Percentiles rank a stretch among this genome's conserved stretches.
These are phyloP conservation scores for Melipona bicolor DNA, from an alignment of 2,888 invertebrate genomes.

Conservation along the genomic window DNA sequence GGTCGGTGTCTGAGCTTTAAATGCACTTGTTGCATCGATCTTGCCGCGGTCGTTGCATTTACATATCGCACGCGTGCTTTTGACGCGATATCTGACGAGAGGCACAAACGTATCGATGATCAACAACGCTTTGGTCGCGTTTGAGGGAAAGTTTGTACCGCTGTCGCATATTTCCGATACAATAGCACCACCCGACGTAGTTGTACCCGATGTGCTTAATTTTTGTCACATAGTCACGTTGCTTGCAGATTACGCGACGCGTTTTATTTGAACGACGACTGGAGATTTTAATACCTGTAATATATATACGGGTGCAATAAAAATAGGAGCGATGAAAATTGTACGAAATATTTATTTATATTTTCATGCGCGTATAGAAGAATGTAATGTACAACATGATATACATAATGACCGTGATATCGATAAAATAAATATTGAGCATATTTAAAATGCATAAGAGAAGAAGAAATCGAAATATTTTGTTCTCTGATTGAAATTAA, in stretches of 20 bases:
- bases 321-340: background rate
- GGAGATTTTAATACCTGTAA: background rate
- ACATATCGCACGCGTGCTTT: constrained; percentile 40
- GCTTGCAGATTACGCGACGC: no score
- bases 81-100: constrained; percentile 6
- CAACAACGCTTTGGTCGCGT: background rate
- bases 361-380: background rate
- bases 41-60: constrained; percentile 40
- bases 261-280: background rate
- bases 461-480: background rate
- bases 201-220: background rate
- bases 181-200: no score
- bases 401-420: background rate
- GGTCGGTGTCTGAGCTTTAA: constrained; percentile 15
- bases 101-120: constrained; percentile 13
- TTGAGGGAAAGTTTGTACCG: background rate
- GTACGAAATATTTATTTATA: background rate
- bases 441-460: background rate
- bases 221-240: background rate
- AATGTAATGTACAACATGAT: background rate
- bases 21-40: constrained; percentile 67
- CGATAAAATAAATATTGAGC: background rate
- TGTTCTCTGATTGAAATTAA: background rate
- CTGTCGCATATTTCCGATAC: background rate
- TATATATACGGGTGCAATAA: background rate